Evolutionary conservation across 2,113 vertebrate species (phyloP).

Genomic region (Ptilonorhynchus violaceus): DNA sequence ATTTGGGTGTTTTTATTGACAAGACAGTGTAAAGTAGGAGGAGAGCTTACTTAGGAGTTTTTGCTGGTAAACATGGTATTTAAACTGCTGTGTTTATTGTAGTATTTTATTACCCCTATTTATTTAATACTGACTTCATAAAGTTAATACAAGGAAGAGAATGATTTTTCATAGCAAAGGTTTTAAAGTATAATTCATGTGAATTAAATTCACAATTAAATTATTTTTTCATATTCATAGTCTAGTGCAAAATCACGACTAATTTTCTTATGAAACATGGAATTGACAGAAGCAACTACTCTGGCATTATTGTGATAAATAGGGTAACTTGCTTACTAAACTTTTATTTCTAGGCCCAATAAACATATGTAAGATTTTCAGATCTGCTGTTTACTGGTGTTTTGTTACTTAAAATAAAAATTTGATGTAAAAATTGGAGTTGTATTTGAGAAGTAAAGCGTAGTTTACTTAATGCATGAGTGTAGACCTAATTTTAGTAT

Average conservation of each 20-base stretch:
- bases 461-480: neutral
- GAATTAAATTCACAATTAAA: too few species aligned
- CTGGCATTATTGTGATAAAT: neutral
- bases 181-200: neutral
- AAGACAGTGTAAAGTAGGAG: neutral
- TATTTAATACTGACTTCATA: neutral
- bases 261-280: neutral
- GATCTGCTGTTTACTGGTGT: neutral
- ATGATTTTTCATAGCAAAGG: neutral
- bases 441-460: neutral
- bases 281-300: slow-evolving; percentile 1
- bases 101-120: neutral
- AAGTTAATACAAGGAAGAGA: neutral
- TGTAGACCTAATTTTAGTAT: neutral
- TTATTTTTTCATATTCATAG: neutral
- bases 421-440: neutral
- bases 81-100: neutral
- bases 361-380: neutral
- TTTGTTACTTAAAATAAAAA: neutral
- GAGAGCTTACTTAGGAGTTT: neutral
- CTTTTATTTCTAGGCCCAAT: neutral
- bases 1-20: neutral
- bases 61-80: neutral
- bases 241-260: neutral
- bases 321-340: neutral